Conservation (phyloP, 2,113 vertebrate genomes). For the Lophotis ruficrista region DNA sequence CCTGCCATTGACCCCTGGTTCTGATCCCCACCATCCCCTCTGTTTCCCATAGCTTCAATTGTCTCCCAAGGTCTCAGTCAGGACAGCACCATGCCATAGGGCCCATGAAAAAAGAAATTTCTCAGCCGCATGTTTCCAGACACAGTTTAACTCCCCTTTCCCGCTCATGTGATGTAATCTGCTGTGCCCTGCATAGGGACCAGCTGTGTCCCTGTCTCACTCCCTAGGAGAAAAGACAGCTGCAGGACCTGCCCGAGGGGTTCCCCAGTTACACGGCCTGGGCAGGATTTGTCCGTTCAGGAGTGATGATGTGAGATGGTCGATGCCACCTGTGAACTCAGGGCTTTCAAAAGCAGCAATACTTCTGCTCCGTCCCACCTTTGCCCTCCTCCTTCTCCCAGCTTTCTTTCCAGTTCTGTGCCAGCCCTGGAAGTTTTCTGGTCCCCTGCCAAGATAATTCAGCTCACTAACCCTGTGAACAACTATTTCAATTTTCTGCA, state of each 20-base stretch:
- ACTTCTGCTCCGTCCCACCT: neutral
- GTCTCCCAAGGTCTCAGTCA: neutral
- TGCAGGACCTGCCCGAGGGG: neutral
- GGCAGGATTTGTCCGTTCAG: neutral
- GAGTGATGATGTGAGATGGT: neutral
- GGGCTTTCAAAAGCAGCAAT: neutral
- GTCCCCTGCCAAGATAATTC: neutral
- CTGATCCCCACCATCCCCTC: neutral
- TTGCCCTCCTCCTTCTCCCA: neutral
- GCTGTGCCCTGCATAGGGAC: neutral
- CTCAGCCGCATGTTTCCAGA: neutral
- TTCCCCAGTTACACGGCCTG: neutral
- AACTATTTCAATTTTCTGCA: neutral
- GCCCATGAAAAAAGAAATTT: fast-evolving
- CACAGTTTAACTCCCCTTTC: neutral
- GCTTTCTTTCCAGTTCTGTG: neutral
- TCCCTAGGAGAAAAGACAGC: neutral
- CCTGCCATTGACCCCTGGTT: neutral
- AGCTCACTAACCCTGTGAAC: neutral
- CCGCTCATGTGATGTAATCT: neutral
- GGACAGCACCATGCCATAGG: too few relatives aligned
- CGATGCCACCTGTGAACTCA: fast-evolving
- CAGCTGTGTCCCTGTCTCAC: neutral
- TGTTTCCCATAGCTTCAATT: neutral
- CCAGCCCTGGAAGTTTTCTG: neutral